Evolutionary conservation across 2,113 vertebrate genomes (phyloP).

Genomic region (Microtus pennsylvanicus): DNA sequence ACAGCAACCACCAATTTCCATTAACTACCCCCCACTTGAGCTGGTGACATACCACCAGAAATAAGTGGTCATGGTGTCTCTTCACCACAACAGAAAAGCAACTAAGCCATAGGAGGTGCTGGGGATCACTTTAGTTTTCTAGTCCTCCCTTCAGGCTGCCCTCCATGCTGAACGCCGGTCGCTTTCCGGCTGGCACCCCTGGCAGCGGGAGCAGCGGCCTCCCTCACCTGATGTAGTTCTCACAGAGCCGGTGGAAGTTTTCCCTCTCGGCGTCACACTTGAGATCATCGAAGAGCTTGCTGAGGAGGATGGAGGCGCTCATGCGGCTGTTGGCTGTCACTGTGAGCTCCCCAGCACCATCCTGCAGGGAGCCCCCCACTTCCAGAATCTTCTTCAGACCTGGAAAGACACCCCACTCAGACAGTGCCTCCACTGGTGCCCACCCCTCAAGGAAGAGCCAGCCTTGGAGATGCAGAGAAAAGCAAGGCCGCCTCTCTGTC

Average conservation of each 20-base stretch:
- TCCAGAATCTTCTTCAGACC: constrained; percentile 96
- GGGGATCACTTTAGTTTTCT: not conserved
- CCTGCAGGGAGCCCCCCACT: constrained; percentile 92
- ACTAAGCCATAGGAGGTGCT: not conserved
- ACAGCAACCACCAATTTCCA: not conserved
- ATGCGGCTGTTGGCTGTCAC: constrained; percentile 95
- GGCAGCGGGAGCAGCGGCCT: rapidly evolving
- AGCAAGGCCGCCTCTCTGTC: not conserved
- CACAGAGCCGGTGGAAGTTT: constrained; percentile 94
- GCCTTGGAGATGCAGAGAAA: not conserved
- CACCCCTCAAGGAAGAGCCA: not conserved
- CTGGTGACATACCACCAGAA: not conserved
- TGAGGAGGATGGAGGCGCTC: constrained; percentile 95
- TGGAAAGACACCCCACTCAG: constrained; percentile 68
- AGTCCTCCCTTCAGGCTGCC: not conserved
- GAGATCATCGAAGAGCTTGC: constrained; percentile 95
- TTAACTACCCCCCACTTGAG: rapidly evolving
- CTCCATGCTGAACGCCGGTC: not conserved
- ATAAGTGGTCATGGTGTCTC: not conserved
- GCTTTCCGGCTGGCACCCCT: no score
- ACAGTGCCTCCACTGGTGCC: not conserved
- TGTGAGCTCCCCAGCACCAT: constrained; percentile 85
- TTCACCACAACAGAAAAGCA: not conserved
- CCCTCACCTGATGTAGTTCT: constrained; percentile 94
- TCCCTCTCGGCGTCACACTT: constrained; percentile 95